phyloP scores from a whole-genome alignment of 2,888 invertebrate genomes.

The Aradus depressus region DNA sequence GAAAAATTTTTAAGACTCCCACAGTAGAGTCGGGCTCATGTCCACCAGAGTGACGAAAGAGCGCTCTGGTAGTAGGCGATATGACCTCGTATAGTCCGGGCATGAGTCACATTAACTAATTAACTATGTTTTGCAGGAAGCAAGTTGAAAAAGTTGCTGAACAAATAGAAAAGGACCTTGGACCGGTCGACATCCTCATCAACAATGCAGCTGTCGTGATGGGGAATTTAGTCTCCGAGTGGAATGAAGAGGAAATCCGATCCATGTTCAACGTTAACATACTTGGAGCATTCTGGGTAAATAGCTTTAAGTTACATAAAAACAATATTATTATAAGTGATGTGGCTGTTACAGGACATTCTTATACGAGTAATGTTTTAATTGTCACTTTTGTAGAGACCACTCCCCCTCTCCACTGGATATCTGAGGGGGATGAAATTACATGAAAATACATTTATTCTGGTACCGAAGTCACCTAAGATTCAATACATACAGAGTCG shows the following conservation, averaged over 20 bases:
- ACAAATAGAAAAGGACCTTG: conserved; percentile 24
- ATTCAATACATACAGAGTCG: too few species aligned
- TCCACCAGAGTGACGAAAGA: too few species aligned
- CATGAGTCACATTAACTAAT: too few species aligned
- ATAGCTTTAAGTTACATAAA: not conserved
- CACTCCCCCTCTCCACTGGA: too few species aligned
- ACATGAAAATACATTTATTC: too few species aligned
- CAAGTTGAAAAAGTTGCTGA: conserved; percentile 20
- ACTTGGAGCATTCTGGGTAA: conserved; percentile 1
- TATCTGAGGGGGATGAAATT: too few species aligned
- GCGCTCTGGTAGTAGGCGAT: too few species aligned
- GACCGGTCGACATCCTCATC: conserved; percentile 27
- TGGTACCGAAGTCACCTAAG: too few species aligned
- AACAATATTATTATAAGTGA: not conserved
- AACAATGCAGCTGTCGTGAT: conserved; percentile 29
- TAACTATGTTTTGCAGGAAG: not conserved
- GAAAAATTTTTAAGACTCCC: too few species aligned
- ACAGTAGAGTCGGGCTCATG: too few species aligned
- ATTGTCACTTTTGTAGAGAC: too few species aligned
- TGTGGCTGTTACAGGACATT: not conserved
- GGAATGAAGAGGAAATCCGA: conserved; percentile 19
- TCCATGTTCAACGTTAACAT: conserved; percentile 21
- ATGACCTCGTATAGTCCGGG: too few species aligned
- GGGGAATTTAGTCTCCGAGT: not conserved
- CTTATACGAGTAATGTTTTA: not conserved